Base-by-base conservation (phyloP, 2,113 vertebrate genomes). In the Dinomys branickii region DNA sequence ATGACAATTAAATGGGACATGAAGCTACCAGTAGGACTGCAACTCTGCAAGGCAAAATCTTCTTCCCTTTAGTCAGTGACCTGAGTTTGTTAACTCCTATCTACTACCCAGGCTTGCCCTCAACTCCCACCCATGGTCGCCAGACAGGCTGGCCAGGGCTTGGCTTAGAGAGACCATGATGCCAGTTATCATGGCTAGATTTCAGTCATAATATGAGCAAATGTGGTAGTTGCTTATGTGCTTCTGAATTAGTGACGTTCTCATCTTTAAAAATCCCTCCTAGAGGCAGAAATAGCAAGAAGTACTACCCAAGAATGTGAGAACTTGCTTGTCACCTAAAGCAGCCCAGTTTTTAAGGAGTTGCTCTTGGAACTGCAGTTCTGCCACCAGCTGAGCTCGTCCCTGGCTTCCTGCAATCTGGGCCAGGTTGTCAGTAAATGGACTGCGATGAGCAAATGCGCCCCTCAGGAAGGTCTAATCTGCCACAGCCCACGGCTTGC, bases 1-100 rank as follows among this genome's bases (percentile, higher is more conserved):
- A 12, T 83, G 59, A 88, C 91, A 83, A 86, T 94, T 85, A 94
- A 92, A 84, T 82, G 87, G 78, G 85, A 56, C 92, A 52, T 95
- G 77, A 91, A 91, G 86, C 77, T 88, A 73, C 91, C 93, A 82
- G 17, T 59, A 93, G 69, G 91, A 95, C 24, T 84, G 35, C 91
- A 69, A 3, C 50, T 65, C 41, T 73, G 73, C 69, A 13, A 44
- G 69, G 59, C 56, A 65, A 16, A 56, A 35, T 95, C 56, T 54
- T 89, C 61, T 83, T 83, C 47, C 35, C 69, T 93, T 93, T 83
- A 94, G n/a, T 59, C 65, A 84, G 58, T 73, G 77, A 44, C 94
- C 92, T 75, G 81, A 90, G 85, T 94, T 95, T 77, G 54, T 77
- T 47, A 14, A 52, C n/a, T 96, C 81, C 67, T 58, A 67, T 73